A percentile compares a stretch with the other conserved stretches of the same genome.
phyloP scores from a whole-genome alignment of 53 echinoderm and acorn worm species.

The Crossaster papposus region DNA sequence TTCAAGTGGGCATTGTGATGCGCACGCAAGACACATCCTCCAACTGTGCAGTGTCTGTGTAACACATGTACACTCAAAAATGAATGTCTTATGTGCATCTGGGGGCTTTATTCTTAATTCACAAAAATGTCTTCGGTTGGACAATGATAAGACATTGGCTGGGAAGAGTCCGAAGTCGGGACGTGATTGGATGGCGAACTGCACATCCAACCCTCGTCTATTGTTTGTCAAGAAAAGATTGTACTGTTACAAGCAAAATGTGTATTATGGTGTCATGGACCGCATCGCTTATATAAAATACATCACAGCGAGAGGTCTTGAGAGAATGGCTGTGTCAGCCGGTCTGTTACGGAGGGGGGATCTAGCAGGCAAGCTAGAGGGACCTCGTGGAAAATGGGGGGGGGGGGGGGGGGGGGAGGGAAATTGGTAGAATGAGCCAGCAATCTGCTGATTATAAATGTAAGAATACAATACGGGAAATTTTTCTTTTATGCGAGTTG shows the following conservation, averaged over 20 bases:
- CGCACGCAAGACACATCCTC: background rate
- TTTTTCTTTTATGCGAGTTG: slow-evolving; percentile 52
- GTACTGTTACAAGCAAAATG: slow-evolving; percentile 34
- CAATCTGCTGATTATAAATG: slow-evolving; percentile 61
- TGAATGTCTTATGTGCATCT: background rate
- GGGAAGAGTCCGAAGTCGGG: background rate
- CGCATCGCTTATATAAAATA: slow-evolving; percentile 42
- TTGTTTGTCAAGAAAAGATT: slow-evolving; percentile 47
- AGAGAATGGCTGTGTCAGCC: slow-evolving; percentile 38
- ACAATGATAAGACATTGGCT: slow-evolving; percentile 11
- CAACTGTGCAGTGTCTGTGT: background rate
- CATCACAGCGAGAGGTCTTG: slow-evolving; percentile 44
- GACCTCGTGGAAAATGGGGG: background rate
- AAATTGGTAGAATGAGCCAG: slow-evolving; percentile 32
- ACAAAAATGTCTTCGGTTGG: background rate
- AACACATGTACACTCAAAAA: slow-evolving; percentile 3
- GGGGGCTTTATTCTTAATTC: slow-evolving; percentile 24
- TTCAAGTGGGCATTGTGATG: slow-evolving; percentile 17
- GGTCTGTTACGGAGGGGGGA: slow-evolving; percentile 37
- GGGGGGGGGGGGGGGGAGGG: too few relatives aligned
- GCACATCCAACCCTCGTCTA: slow-evolving; percentile 20
- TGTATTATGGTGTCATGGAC: slow-evolving; percentile 40
- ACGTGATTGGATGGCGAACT: slow-evolving; percentile 25
- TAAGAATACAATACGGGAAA: slow-evolving; percentile 36
- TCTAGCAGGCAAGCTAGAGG: background rate